A percentile compares a stretch with the other conserved stretches of the same genome.
These are phyloP conservation scores for Cetonia aurata DNA, from an alignment of 2,888 invertebrate species.

Conservation along the genomic window DNA sequence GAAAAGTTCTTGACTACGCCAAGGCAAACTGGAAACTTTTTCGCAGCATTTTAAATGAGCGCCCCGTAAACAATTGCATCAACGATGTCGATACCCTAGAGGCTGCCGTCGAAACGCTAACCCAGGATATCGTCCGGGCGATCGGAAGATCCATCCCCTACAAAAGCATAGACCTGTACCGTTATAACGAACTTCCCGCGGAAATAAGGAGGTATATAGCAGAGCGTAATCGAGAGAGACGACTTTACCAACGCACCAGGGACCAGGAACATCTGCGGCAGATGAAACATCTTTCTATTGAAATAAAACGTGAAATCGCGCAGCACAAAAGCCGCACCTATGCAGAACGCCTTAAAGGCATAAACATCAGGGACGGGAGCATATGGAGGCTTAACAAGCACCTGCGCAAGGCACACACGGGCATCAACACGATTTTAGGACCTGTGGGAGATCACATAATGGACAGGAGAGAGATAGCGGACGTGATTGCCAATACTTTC, in stretches of 20 bases:
- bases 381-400: slow-evolving; percentile 8
- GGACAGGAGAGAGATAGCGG: neutral
- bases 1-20: neutral
- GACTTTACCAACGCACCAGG: neutral
- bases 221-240: neutral
- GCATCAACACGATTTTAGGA: neutral
- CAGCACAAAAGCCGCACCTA: neutral
- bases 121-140: neutral
- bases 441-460: neutral
- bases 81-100: neutral
- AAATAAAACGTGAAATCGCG: neutral
- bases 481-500: neutral
- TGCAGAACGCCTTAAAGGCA: neutral
- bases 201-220: neutral
- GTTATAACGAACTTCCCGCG: neutral
- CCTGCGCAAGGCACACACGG: neutral
- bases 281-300: neutral
- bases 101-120: neutral
- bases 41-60: neutral
- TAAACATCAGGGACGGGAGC: neutral
- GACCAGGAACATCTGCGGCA: no score
- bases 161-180: neutral
- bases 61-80: neutral
- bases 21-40: neutral
- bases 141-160: neutral